Conservation (phyloP, 1,140 invertebrate genomes). For the Microplitis demolitor region DNA sequence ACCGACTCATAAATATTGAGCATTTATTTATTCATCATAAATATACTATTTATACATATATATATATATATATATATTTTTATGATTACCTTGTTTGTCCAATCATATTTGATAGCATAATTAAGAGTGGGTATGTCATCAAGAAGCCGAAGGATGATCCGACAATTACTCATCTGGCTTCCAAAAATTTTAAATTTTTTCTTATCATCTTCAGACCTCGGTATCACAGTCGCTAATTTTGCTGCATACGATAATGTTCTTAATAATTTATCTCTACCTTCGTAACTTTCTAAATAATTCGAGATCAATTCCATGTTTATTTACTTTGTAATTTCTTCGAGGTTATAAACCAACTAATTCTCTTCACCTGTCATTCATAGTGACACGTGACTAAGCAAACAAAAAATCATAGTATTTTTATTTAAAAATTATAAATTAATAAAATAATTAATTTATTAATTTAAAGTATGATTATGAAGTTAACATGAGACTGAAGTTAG, state of each 20-base stretch:
- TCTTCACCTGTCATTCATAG: too few species aligned
- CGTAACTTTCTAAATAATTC: conserved; percentile 60
- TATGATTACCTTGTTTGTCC: conserved; percentile 63
- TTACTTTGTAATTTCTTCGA: neutral
- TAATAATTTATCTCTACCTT: conserved; percentile 68
- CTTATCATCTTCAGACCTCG: conserved; percentile 60
- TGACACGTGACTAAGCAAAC: too few species aligned
- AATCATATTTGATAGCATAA: conserved; percentile 67
- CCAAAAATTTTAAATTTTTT: conserved; percentile 67
- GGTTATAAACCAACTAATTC: neutral
- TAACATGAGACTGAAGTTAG: too few species aligned
- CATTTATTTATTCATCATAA: neutral
- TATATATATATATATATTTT: too few species aligned
- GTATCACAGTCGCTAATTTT: conserved; percentile 65
- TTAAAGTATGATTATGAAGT: too few species aligned
- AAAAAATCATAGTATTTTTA: too few species aligned
- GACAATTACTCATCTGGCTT: conserved; percentile 69
- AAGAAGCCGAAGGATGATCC: conserved; percentile 73
- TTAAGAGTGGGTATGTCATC: conserved; percentile 77
- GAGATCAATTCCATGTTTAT: conserved; percentile 47
- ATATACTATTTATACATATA: conserved; percentile 3
- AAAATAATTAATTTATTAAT: too few species aligned
- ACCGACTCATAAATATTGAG: neutral
- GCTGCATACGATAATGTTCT: conserved; percentile 71
- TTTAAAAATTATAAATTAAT: too few species aligned